These are phyloP conservation scores for Manis pentadactyla DNA, from an alignment of 2,797 vertebrate species.

Conservation along the genomic window DNA sequence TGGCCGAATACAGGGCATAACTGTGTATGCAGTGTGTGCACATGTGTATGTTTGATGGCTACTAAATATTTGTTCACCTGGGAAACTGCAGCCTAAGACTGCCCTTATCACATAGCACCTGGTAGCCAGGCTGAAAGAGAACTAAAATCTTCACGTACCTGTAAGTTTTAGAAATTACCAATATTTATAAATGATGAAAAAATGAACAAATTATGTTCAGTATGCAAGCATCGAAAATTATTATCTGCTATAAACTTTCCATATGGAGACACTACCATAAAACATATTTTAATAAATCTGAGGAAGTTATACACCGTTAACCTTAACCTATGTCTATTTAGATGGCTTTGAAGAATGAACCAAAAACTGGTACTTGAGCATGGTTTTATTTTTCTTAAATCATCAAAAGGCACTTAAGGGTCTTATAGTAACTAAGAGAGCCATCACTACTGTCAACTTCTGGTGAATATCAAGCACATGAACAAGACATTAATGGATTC, in stretches of 20 bases:
- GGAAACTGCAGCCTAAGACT: background rate
- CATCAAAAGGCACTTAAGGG: background rate
- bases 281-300: background rate
- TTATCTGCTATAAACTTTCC: background rate
- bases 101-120: background rate
- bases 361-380: background rate
- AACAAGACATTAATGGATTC: background rate
- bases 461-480: background rate
- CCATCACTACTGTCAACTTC: background rate
- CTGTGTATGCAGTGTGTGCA: background rate
- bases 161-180: background rate
- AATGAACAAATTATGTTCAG: background rate
- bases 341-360: background rate
- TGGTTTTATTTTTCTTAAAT: background rate
- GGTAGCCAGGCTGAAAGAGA: background rate
- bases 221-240: background rate
- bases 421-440: background rate
- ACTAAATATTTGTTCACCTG: background rate
- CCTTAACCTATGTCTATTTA: background rate
- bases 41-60: background rate
- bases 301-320: background rate
- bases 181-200: background rate
- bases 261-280: background rate
- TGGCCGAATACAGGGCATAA: background rate
- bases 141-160: background rate